Conservation (phyloP, 2,113 vertebrate species). For the Amblyornis subalaris region DNA sequence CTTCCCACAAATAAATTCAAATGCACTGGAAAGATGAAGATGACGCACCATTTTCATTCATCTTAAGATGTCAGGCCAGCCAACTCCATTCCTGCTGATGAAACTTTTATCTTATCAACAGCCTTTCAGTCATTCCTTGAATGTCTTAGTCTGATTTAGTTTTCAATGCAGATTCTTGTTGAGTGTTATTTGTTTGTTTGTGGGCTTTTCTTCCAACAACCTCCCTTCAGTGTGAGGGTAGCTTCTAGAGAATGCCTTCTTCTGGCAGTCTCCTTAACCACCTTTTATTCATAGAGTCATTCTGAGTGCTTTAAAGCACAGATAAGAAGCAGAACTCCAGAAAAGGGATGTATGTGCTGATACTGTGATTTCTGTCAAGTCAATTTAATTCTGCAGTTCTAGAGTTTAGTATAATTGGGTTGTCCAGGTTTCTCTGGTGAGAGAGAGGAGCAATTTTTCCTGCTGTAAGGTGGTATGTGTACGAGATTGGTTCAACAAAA, state of each 20-base stretch:
- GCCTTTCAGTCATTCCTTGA: neutral
- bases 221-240: neutral
- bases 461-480: neutral
- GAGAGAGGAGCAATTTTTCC: neutral
- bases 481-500: neutral
- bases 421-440: neutral
- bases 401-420: neutral
- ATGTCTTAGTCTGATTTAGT: neutral
- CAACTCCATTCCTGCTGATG: neutral
- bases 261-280: neutral
- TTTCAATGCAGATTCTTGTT: neutral
- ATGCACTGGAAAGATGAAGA: neutral
- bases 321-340: neutral
- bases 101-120: neutral
- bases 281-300: neutral
- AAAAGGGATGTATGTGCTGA: neutral
- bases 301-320: neutral
- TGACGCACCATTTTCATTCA: neutral
- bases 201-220: neutral
- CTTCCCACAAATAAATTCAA: constrained; percentile 29
- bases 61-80: neutral
- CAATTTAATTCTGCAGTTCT: neutral
- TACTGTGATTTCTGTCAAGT: neutral
- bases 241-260: neutral
- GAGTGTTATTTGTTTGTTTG: neutral